These are phyloP conservation scores for Ginglymostoma cirratum DNA, from an alignment of 2,113 vertebrate species.

Conservation along the genomic window DNA sequence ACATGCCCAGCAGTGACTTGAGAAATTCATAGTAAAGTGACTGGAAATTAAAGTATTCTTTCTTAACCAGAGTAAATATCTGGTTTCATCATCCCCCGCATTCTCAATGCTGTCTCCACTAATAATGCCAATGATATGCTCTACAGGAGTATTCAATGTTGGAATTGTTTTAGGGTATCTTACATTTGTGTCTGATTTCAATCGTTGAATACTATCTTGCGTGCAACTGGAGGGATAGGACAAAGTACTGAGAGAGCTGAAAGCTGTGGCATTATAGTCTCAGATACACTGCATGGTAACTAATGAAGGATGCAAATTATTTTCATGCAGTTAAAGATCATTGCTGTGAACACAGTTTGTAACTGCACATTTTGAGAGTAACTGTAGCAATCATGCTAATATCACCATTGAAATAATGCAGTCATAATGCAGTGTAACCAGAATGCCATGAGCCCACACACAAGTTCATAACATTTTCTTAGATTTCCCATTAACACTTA, in stretches of 20 bases:
- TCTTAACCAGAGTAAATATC: not conserved
- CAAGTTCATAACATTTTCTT: not conserved
- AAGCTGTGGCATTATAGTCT: not conserved
- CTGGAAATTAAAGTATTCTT: not conserved
- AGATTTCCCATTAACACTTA: not conserved
- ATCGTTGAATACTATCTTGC: not conserved
- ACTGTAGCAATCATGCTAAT: not conserved
- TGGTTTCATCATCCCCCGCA: not conserved
- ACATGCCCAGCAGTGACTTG: not conserved
- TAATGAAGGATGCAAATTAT: not conserved
- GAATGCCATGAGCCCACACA: not conserved
- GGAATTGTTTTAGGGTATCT: not conserved
- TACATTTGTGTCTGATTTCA: not conserved
- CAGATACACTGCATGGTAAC: not conserved
- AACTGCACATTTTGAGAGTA: not conserved
- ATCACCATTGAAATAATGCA: not conserved
- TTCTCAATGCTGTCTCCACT: not conserved
- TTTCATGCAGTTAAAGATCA: not conserved
- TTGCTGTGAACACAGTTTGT: not conserved
- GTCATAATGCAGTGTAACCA: not conserved
- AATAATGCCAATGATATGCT: not conserved
- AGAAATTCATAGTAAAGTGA: not conserved
- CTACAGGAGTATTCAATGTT: not conserved
- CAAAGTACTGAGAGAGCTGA: not conserved
- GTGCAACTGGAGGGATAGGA: not conserved